A percentile compares a stretch with the other conserved stretches of the same genome.
These are phyloP conservation scores for Phalacrocorax brasilianus DNA, from an alignment of 2,113 vertebrate genomes.

Conservation along the genomic window DNA sequence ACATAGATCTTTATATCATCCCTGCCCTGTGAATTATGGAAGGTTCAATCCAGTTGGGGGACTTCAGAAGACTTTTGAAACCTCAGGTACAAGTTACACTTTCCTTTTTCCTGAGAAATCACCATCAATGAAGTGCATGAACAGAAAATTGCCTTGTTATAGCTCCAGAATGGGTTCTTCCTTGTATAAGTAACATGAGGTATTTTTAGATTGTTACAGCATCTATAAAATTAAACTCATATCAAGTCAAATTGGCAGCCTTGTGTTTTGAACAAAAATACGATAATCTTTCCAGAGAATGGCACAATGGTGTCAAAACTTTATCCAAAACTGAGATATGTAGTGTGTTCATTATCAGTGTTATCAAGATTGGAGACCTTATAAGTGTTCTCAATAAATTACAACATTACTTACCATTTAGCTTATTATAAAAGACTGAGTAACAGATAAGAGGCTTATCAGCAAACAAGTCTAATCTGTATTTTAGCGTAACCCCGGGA, in stretches of 20 bases:
- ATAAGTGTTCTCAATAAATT: not conserved
- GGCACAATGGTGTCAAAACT: not conserved
- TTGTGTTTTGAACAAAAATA: not conserved
- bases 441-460: not conserved
- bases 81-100: not conserved
- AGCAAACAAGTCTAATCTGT: not conserved
- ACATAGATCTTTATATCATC: not conserved
- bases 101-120: not conserved
- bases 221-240: not conserved
- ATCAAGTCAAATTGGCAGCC: not conserved
- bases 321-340: not conserved
- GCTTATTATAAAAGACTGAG: not conserved
- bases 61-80: not conserved
- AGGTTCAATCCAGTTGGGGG: not conserved
- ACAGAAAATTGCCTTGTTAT: not conserved
- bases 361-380: not conserved
- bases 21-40: not conserved
- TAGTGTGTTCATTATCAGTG: not conserved
- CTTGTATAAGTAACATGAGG: not conserved
- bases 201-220: not conserved
- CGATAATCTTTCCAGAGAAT: not conserved
- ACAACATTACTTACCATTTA: not conserved
- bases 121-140: not conserved
- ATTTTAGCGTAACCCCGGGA: not conserved
- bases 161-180: not conserved